Percentiles rank a stretch among this genome's conserved stretches.
These are phyloP conservation scores for Campylorhamphus procurvoides DNA, from an alignment of 2,113 vertebrate species.

Conservation along the genomic window DNA sequence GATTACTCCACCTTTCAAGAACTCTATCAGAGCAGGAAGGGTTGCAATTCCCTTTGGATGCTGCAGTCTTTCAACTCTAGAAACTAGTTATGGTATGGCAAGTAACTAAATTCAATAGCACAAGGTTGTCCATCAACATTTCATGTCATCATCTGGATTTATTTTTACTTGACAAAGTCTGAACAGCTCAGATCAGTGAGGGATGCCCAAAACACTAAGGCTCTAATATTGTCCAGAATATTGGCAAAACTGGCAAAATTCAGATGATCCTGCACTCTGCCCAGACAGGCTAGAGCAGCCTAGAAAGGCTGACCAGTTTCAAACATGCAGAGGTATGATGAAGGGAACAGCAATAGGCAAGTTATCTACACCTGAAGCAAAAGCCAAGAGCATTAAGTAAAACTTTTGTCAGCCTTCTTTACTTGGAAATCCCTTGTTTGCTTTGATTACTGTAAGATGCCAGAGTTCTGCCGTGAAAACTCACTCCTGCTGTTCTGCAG, in stretches of 20 bases:
- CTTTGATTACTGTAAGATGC: neutral
- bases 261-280: neutral
- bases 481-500: neutral
- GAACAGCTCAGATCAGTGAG: neutral
- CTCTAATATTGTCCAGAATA: neutral
- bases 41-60: neutral
- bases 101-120: neutral
- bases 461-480: neutral
- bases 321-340: neutral
- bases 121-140: neutral
- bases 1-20: neutral
- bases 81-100: neutral
- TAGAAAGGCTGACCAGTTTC: neutral
- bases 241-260: neutral
- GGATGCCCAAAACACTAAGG: neutral
- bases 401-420: neutral
- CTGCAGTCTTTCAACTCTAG: neutral
- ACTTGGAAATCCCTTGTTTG: neutral
- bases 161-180: neutral
- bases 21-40: neutral
- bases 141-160: neutral
- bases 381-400: neutral
- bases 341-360: neutral
- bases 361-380: neutral
- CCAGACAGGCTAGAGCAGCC: neutral